Conservation (phyloP, 2,888 invertebrate genomes). For the Cremastinae sp. region DNA sequence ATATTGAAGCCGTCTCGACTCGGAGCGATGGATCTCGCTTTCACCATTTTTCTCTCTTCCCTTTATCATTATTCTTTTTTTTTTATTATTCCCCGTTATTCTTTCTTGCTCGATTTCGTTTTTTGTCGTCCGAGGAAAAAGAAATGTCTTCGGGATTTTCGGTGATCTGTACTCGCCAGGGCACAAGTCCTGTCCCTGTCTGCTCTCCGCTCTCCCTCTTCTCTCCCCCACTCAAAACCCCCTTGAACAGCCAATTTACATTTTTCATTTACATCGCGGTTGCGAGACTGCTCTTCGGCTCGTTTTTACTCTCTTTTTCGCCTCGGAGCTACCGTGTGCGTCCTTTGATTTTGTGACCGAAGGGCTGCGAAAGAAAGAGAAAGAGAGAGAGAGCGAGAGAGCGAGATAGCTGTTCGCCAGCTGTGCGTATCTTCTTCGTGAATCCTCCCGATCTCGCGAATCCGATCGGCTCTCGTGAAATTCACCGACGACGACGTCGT, state of each 20-base stretch:
- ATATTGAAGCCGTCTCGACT: background rate
- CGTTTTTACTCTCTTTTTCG: slow-evolving; percentile 35
- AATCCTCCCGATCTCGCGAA: slow-evolving; percentile 45
- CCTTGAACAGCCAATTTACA: slow-evolving; percentile 76
- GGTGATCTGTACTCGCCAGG: slow-evolving; percentile 72
- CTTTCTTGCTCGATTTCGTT: slow-evolving; percentile 25
- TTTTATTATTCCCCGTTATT: slow-evolving; percentile 58
- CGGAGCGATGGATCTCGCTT: background rate
- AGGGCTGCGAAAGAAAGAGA: slow-evolving; percentile 8
- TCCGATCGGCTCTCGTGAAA: slow-evolving; percentile 60
- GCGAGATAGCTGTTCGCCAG: slow-evolving; percentile 50
- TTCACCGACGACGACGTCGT: slow-evolving; percentile 57
- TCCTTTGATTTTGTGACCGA: slow-evolving; percentile 40
- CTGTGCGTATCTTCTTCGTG: slow-evolving; percentile 52
- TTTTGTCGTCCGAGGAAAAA: slow-evolving; percentile 58
- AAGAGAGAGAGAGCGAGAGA: slow-evolving; percentile 28
- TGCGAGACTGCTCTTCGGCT: slow-evolving; percentile 44
- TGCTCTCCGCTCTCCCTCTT: slow-evolving; percentile 39
- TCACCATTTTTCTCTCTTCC: too few species aligned
- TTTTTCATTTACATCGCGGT: slow-evolving; percentile 76
- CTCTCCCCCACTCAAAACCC: background rate
- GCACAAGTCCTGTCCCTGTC: slow-evolving; percentile 60
- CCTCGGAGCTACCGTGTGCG: slow-evolving; percentile 40
- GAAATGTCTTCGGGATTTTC: slow-evolving; percentile 66
- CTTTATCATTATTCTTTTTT: too few species aligned